A percentile compares a stretch with the other conserved stretches of the same genome.
phyloP scores from a whole-genome alignment of 1,140 invertebrate genomes.

The Procambarus virginalis region DNA sequence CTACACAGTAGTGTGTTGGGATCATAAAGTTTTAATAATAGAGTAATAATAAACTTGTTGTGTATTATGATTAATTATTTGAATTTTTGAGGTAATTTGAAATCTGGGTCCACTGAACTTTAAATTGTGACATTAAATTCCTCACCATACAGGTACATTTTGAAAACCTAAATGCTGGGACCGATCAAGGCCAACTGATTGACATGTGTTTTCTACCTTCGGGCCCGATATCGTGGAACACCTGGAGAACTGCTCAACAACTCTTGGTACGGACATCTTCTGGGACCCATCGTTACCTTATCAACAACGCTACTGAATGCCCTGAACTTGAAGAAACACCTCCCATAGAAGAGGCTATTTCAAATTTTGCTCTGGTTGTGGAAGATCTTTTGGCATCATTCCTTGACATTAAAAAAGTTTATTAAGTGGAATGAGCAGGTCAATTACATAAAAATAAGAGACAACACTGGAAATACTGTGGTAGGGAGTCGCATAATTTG shows the following conservation, averaged over 20 bases:
- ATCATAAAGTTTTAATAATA: no score
- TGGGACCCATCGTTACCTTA: slow-evolving; percentile 6
- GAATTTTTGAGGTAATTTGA: no score
- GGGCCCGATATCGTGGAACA: slow-evolving; percentile 59
- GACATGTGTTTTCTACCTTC: slow-evolving; percentile 46
- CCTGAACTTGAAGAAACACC: background rate
- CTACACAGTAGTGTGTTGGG: no score
- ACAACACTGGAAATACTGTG: no score
- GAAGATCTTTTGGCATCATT: background rate
- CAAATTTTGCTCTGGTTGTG: background rate
- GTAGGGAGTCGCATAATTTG: no score
- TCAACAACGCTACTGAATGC: background rate
- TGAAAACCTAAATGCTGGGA: slow-evolving; percentile 38
- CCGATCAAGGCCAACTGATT: slow-evolving; percentile 48
- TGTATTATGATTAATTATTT: no score
- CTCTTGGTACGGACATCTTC: background rate
- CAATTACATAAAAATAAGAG: no score
- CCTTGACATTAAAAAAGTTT: background rate
- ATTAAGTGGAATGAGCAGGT: no score
- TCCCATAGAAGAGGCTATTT: background rate
- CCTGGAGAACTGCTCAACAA: slow-evolving; percentile 24
- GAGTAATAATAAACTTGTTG: no score
- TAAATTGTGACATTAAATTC: no score
- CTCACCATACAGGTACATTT: slow-evolving; percentile 45
- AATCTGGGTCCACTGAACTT: no score